Base-by-base conservation (phyloP, 2,113 vertebrate genomes). In the Macquaria ambigua region DNA sequence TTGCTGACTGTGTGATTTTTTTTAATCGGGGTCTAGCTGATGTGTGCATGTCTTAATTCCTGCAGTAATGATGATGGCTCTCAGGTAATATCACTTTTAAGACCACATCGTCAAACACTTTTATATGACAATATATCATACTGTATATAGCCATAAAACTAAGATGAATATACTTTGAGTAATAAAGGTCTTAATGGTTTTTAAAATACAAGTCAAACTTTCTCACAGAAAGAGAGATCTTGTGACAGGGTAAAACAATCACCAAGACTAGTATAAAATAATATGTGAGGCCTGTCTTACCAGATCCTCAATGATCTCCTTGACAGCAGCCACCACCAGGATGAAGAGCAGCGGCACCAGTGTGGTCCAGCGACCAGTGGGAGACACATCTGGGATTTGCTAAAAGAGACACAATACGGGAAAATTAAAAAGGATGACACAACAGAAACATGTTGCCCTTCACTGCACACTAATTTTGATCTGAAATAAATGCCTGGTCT, bases 321-420 rank as follows among this genome's bases (percentile, higher is more conserved):
- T 99, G 77, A 99, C 91, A 16, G 98, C 98, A 85, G 98, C 98
- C 84, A 99, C 98, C 90, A 97, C 96, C 91, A 99, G 95, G 93
- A 99, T 99, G 94, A 99, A 99, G 70, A 99, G 95, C 52, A 99
- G 96, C 52, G 98, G 98, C 84, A 99, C 98, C 95, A 99, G 90
- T 0, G 98, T 99, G 76, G 98, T 99, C 80, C 99, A 99, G 74
- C 98, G 98, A 69, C 98, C 98, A 37, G 98, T 99, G 20, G 98
- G 98, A 37, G 98, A 99, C 41, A 99, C 98, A 90, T 99, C 98
- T 76, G 98, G 98, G 91, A 99, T 99, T 99, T 99, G 98, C 98
- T 99, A 75, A 59, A 88, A 53, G 1, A 84, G 9, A 69, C 5
- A 82, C 7, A 70, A 71, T 4, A 28, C 37, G 11, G 11, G 7